These are phyloP conservation scores for Gallirallus australis DNA, from an alignment of 2,797 vertebrate genomes.

Conservation along the genomic window DNA sequence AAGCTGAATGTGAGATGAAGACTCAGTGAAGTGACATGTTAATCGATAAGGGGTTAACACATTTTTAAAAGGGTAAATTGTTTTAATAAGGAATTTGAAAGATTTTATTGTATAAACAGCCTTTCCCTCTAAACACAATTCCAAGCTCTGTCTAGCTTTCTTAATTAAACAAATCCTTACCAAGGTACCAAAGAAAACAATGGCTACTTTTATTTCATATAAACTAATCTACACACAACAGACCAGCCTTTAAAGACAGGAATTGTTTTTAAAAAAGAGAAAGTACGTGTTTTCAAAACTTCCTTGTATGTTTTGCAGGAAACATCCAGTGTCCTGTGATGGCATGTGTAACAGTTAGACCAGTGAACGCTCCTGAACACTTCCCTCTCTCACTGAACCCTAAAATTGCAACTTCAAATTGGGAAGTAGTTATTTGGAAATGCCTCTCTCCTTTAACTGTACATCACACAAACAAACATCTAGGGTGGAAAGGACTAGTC, in stretches of 20 bases:
- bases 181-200: background rate
- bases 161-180: background rate
- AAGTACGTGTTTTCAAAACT: background rate
- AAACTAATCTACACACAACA: background rate
- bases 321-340: background rate
- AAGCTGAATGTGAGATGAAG: background rate
- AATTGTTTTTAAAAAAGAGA: background rate
- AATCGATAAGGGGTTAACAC: background rate
- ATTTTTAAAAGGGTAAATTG: background rate
- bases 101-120: background rate
- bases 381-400: background rate
- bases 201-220: background rate
- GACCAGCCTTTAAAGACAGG: background rate
- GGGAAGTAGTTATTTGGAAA: background rate
- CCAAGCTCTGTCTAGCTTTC: background rate
- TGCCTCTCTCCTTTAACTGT: background rate
- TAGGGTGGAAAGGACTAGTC: background rate
- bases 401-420: background rate
- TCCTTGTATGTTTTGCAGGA: background rate
- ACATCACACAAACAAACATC: background rate
- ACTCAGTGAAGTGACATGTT: background rate
- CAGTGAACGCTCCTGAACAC: background rate
- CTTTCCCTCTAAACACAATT: background rate
- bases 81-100: background rate
- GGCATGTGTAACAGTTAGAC: background rate